A percentile compares a stretch with the other conserved stretches of the same genome.
Conservation (phyloP, 2,888 invertebrate genomes). For the Diarsia dahlii region DNA sequence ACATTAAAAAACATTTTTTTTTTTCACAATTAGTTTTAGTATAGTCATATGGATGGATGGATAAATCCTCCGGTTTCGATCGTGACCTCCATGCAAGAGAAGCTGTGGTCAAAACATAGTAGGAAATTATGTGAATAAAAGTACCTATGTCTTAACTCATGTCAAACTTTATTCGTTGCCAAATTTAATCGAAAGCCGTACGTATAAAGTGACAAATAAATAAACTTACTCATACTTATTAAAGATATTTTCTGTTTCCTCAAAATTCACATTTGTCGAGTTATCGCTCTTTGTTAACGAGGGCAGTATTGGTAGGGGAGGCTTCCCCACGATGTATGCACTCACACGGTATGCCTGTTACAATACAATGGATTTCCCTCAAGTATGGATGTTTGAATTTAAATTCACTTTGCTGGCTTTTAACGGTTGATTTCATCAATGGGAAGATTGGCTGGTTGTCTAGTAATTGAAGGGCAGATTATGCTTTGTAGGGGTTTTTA, state of each 20-base stretch:
- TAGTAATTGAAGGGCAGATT: conserved; percentile 43
- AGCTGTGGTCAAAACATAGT: no score
- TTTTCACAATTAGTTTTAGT: no score
- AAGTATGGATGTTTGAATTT: conserved; percentile 60
- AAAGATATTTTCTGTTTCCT: not conserved
- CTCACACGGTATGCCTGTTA: conserved; percentile 56
- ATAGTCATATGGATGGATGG: no score
- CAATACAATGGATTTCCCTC: conserved; percentile 61
- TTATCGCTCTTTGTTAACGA: not conserved
- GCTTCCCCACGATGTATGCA: conserved; percentile 46
- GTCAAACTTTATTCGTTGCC: not conserved
- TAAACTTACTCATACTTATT: not conserved
- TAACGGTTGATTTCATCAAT: conserved; percentile 52
- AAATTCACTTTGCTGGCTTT: conserved; percentile 59
- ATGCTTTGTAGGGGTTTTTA: not conserved
- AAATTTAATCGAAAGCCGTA: not conserved
- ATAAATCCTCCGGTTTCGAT: no score
- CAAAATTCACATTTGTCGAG: not conserved
- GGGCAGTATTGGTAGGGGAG: conserved; percentile 14
- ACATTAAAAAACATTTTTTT: no score
- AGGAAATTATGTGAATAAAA: not conserved
- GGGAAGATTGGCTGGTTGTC: conserved; percentile 41
- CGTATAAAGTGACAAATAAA: not conserved
- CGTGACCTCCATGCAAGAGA: no score
- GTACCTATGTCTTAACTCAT: not conserved